These are phyloP conservation scores for Dioctria rufipes DNA, from an alignment of 2,888 invertebrate genomes.

Conservation along the genomic window DNA sequence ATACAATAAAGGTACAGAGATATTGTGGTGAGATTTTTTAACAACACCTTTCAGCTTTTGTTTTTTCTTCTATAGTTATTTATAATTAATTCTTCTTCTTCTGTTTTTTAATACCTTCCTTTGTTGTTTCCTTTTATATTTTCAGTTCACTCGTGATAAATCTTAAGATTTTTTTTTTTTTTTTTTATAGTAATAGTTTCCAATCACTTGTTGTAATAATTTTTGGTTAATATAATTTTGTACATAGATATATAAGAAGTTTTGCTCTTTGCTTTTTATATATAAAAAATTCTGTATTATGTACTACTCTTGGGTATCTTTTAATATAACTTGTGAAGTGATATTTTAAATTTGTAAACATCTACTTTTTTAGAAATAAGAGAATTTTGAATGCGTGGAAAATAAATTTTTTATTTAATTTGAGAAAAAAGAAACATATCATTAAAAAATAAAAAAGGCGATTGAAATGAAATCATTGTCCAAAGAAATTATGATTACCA, in stretches of 20 bases:
- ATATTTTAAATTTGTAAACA: conserved; percentile 41
- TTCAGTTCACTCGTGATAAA: background rate
- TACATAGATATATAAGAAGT: conserved; percentile 48
- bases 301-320: conserved; percentile 31
- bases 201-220: conserved; percentile 38
- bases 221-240: conserved; percentile 32
- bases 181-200: conserved; percentile 14
- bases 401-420: background rate
- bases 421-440: background rate
- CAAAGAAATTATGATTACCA: too few species aligned
- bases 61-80: background rate
- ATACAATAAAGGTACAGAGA: conserved; percentile 58
- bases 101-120: background rate
- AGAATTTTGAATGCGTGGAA: conserved; percentile 4
- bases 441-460: background rate
- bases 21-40: conserved; percentile 42
- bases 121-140: conserved; percentile 8
- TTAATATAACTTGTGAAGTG: conserved; percentile 23
- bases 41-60: conserved; percentile 31
- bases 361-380: conserved; percentile 37
- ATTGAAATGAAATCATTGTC: too few species aligned
- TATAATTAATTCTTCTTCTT: background rate
- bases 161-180: conserved; percentile 4
- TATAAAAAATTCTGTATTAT: conserved; percentile 21
- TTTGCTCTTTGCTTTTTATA: conserved; percentile 4